Conservation (phyloP, 2,888 invertebrate genomes). For the Aphodius granarius region DNA sequence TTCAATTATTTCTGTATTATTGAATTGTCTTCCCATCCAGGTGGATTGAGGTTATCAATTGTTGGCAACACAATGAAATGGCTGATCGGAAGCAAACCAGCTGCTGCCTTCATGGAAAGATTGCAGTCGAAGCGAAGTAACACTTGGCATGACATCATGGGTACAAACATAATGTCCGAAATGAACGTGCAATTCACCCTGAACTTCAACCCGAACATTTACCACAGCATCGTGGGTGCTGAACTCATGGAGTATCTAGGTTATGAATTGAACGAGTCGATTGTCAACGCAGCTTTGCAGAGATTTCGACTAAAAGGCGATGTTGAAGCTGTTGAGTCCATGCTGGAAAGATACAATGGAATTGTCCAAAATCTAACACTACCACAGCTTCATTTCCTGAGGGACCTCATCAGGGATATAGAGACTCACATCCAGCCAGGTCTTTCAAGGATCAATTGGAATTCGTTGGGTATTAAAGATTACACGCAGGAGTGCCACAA, state of each 20-base stretch:
- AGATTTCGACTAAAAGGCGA: slow-evolving; percentile 67
- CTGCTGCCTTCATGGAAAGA: slow-evolving; percentile 40
- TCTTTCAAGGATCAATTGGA: slow-evolving; percentile 82
- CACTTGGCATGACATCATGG: slow-evolving; percentile 74
- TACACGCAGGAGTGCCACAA: slow-evolving; percentile 64
- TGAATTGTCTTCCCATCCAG: no score
- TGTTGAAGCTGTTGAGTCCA: slow-evolving; percentile 61
- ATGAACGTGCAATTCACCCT: slow-evolving; percentile 66
- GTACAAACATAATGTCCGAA: slow-evolving; percentile 68
- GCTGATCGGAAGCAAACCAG: slow-evolving; percentile 33
- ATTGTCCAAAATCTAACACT: slow-evolving; percentile 66
- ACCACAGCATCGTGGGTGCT: slow-evolving; percentile 70
- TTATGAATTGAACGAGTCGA: slow-evolving; percentile 57
- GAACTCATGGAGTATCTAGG: slow-evolving; percentile 75
- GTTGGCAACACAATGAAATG: slow-evolving; percentile 32
- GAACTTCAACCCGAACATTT: slow-evolving; percentile 68
- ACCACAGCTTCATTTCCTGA: slow-evolving; percentile 73
- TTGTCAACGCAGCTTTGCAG: slow-evolving; percentile 63
- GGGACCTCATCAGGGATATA: slow-evolving; percentile 68
- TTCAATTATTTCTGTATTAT: background rate
- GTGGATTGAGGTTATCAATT: slow-evolving; percentile 22
- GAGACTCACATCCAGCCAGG: slow-evolving; percentile 81
- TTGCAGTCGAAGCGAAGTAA: slow-evolving; percentile 42
- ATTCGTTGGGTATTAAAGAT: slow-evolving; percentile 77
- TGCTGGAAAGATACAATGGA: slow-evolving; percentile 67